phyloP scores from a whole-genome alignment of 1,140 invertebrate genomes.

The Leptonema lineaticorne region DNA sequence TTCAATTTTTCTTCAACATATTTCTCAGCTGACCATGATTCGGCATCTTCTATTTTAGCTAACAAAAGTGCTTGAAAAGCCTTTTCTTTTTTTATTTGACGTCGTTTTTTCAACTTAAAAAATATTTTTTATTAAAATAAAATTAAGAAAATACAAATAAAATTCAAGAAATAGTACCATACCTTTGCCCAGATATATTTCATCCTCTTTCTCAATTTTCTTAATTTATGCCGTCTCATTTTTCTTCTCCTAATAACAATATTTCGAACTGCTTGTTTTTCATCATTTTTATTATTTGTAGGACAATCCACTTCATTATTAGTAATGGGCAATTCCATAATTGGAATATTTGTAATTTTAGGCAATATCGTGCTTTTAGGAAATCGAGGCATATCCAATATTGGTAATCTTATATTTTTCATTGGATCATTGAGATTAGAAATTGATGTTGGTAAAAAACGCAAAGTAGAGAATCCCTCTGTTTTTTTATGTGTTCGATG shows the following conservation, averaged over 20 bases:
- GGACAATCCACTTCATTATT: slow-evolving; percentile 42
- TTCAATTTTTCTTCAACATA: slow-evolving; percentile 67
- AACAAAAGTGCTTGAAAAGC: slow-evolving; percentile 71
- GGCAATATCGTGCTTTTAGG: slow-evolving; percentile 18
- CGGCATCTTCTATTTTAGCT: slow-evolving; percentile 67
- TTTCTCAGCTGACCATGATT: slow-evolving; percentile 72
- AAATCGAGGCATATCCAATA: slow-evolving; percentile 33
- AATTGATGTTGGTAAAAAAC: slow-evolving; percentile 33
- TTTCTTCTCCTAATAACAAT: slow-evolving; percentile 78
- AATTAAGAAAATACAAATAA: slow-evolving; percentile 29
- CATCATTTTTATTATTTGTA: slow-evolving; percentile 44
- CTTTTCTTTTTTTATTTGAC: slow-evolving; percentile 73
- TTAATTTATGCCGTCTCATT: slow-evolving; percentile 84
- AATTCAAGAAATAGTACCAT: slow-evolving; percentile 29
- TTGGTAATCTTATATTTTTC: slow-evolving; percentile 14
- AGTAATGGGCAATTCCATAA: slow-evolving; percentile 26
- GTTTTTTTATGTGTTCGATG: too few species aligned
- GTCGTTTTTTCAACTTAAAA: slow-evolving; percentile 60
- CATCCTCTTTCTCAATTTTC: slow-evolving; percentile 76
- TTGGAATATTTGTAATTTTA: slow-evolving; percentile 25
- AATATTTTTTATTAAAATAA: background rate
- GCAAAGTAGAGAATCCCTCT: background rate
- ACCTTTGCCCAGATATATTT: slow-evolving; percentile 72
- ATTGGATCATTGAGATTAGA: slow-evolving; percentile 16
- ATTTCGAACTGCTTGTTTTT: slow-evolving; percentile 69